Conservation (phyloP, 2,113 vertebrate genomes). For the Xiphophorus hellerii region DNA sequence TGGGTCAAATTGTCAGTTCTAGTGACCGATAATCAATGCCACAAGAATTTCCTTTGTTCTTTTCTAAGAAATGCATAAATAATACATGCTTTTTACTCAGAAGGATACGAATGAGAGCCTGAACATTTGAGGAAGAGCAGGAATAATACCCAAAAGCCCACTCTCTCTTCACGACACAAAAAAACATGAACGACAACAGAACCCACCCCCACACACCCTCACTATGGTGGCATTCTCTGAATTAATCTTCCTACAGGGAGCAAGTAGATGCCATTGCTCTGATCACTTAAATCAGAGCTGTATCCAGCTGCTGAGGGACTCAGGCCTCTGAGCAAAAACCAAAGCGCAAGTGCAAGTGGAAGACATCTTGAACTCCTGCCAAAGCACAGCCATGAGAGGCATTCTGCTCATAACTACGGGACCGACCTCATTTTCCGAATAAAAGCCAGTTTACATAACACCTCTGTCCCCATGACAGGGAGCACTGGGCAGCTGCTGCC, state of each 20-base stretch:
- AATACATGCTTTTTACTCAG: conserved; percentile 12
- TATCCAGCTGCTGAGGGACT: conserved; percentile 49
- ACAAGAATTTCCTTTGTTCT: background rate
- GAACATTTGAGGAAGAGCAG: conserved; percentile 31
- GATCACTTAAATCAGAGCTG: conserved; percentile 51
- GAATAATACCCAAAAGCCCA: conserved; percentile 24
- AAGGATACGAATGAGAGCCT: conserved; percentile 2
- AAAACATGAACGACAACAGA: conserved; percentile 32
- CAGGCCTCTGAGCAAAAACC: conserved; percentile 51
- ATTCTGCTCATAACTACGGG: conserved; percentile 75
- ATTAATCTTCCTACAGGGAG: conserved; percentile 59
- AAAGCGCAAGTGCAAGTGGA: conserved; percentile 67
- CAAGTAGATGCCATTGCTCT: conserved; percentile 45
- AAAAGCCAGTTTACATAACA: conserved; percentile 79
- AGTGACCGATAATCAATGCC: background rate
- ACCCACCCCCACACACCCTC: conserved; percentile 46
- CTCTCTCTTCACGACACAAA: conserved; percentile 23
- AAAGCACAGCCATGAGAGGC: conserved; percentile 60
- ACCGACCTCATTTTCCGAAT: conserved; percentile 76
- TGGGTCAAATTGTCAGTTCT: background rate
- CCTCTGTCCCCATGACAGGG: conserved; percentile 66
- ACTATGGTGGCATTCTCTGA: conserved; percentile 74
- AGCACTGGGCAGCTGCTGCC: conserved; percentile 70
- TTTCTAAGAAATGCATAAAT: background rate
- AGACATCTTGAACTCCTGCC: conserved; percentile 67